Base-by-base conservation (phyloP, 2,888 invertebrate genomes). In the Biston betularia region DNA sequence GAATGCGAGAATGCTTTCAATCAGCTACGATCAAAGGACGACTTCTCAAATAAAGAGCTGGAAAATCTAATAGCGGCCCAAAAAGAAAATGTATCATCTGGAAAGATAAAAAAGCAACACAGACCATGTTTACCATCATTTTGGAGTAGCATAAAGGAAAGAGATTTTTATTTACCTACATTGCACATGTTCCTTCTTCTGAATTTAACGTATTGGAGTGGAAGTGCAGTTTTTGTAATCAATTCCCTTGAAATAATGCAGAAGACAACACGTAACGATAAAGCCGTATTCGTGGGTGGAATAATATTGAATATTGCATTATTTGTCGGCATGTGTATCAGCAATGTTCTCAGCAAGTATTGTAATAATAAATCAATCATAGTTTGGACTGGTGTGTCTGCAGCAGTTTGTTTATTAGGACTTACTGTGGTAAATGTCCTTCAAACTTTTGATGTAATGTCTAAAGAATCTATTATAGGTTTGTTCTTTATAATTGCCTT, bases 111-210 rank as follows among this genome's bases (percentile, higher is more conserved):
- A n/a, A n/a, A n/a, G n/a, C n/a, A 15, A 0, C 2, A 59, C 4
- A 24, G 5, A 7, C 24, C 1, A 12, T 11, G 11, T 4, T 6
- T 52, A 6, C 24, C n/a, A 9, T 7, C 46, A 50, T 53, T 34
- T 52, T 63, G 12, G 35, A 34, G 3, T 8, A 33, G 46, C 45
- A 48, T 69, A 10, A 53, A 15, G 11, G 63, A 68, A 9, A 60
- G 69, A 50, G 75, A 75, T 59, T 76, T 76, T 55, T 74, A 69
- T 69, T 8, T 74, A 14, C 76, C 76, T 2, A 55, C 56, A 45
- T 3, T 75, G 14, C 69, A 72, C 46, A 72, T 63, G 34, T 68
- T 72, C 15, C 50, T 73, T 6, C 33, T 72, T 0, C 14, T 72
- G n/a, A 54, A 53, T 3, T 60, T 72, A 33, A 59, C 65, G n/a